These are phyloP conservation scores for Coenonympha arcania DNA, from an alignment of 2,888 invertebrate genomes.

Conservation along the genomic window DNA sequence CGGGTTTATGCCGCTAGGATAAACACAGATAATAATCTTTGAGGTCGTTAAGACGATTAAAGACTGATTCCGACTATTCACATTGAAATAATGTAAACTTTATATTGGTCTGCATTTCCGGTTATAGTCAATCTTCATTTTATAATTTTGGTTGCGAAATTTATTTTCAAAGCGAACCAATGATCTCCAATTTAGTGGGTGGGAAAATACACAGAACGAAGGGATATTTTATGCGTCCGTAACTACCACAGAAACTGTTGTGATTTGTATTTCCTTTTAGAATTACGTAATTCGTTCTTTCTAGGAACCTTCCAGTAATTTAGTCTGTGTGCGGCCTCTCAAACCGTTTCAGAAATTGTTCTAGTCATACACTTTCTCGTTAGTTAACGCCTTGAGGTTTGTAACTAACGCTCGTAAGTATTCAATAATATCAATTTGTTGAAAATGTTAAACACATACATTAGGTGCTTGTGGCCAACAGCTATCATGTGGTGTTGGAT, in stretches of 20 bases:
- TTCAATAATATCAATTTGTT: constrained; percentile 28
- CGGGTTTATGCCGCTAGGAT: constrained; percentile 56
- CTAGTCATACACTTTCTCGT: constrained; percentile 51
- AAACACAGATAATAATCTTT: constrained; percentile 48
- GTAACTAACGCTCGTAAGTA: constrained; percentile 24
- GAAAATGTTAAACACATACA: constrained; percentile 12
- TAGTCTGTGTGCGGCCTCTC: constrained; percentile 37
- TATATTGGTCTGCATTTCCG: constrained; percentile 1
- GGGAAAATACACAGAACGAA: not conserved
- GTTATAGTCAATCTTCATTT: not conserved
- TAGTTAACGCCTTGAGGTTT: constrained; percentile 32
- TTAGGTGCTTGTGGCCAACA: not conserved
- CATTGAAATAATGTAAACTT: not conserved
- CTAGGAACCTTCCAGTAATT: constrained; percentile 37
- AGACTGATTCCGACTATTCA: constrained; percentile 42
- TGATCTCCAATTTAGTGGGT: not conserved
- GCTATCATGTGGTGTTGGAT: not conserved
- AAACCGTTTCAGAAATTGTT: constrained; percentile 45
- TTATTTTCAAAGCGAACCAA: not conserved
- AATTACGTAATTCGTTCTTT: constrained; percentile 32
- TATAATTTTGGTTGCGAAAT: not conserved
- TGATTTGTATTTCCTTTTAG: constrained; percentile 32
- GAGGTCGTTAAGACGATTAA: constrained; percentile 53
- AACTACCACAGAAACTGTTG: constrained; percentile 3
- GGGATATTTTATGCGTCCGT: constrained; percentile 21